Percentiles rank a stretch among this genome's conserved stretches.
phyloP scores from a whole-genome alignment of 2,888 invertebrate species.

The Heliconius ethilla region DNA sequence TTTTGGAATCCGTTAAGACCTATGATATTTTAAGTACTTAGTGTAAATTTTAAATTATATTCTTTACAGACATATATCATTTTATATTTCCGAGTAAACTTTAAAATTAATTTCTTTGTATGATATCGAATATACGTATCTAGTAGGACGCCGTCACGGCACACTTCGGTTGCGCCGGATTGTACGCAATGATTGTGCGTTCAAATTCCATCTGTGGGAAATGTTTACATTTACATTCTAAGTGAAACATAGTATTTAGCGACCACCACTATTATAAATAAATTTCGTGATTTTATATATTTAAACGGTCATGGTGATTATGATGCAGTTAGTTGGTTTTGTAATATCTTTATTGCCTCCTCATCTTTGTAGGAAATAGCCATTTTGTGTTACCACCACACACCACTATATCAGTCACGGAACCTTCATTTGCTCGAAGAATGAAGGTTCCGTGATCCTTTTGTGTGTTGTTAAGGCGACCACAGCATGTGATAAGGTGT shows the following conservation, averaged over 20 bases:
- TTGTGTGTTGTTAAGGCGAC: too few species aligned
- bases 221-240: neutral
- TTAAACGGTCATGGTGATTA: too few species aligned
- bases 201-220: neutral
- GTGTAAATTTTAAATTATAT: neutral
- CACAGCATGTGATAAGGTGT: too few species aligned
- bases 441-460: too few species aligned
- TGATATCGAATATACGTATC: neutral
- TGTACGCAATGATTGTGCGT: neutral
- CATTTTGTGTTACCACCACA: too few species aligned
- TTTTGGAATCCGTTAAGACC: neutral
- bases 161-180: conserved; percentile 4
- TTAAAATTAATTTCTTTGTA: neutral
- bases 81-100: neutral
- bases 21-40: neutral
- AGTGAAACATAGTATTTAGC: neutral
- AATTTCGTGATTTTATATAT: too few species aligned
- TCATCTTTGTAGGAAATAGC: too few species aligned
- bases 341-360: too few species aligned
- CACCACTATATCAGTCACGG: too few species aligned
- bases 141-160: conserved; percentile 16
- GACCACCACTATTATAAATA: neutral
- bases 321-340: too few species aligned
- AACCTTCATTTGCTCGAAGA: too few species aligned
- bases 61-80: neutral